Evolutionary conservation across 2,113 vertebrate genomes (phyloP).

Genomic region (Neolamprologus fasciatus): DNA sequence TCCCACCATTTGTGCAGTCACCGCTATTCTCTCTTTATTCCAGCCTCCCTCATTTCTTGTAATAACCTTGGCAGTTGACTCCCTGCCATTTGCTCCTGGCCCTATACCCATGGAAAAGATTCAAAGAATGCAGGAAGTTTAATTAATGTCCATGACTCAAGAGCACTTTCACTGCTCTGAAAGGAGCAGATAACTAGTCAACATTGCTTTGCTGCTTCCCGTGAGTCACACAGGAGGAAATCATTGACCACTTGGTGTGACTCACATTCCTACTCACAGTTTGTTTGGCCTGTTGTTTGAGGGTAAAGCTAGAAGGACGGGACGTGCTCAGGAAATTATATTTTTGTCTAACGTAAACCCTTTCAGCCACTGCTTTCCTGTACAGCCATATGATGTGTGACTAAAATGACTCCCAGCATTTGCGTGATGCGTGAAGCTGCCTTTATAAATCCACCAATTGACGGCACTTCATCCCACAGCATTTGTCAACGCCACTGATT

Average conservation of each 20-base stretch:
- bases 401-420: background rate
- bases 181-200: background rate
- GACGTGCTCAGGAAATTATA: background rate
- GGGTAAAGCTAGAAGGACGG: background rate
- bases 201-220: background rate
- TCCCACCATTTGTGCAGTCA: background rate
- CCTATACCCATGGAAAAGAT: background rate
- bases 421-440: background rate
- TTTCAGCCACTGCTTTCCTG: background rate
- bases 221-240: conserved; percentile 15
- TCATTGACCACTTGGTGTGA: background rate
- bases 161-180: background rate
- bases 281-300: background rate
- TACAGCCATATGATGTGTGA: background rate
- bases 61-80: background rate
- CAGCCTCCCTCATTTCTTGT: background rate
- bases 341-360: background rate
- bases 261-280: background rate
- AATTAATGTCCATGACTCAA: background rate
- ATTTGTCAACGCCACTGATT: conserved; percentile 8
- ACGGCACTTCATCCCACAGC: background rate
- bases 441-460: background rate
- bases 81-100: background rate
- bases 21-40: background rate
- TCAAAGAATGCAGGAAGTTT: background rate